These are phyloP conservation scores for Pandemis corylana DNA, from an alignment of 2,888 invertebrate genomes.

Conservation along the genomic window DNA sequence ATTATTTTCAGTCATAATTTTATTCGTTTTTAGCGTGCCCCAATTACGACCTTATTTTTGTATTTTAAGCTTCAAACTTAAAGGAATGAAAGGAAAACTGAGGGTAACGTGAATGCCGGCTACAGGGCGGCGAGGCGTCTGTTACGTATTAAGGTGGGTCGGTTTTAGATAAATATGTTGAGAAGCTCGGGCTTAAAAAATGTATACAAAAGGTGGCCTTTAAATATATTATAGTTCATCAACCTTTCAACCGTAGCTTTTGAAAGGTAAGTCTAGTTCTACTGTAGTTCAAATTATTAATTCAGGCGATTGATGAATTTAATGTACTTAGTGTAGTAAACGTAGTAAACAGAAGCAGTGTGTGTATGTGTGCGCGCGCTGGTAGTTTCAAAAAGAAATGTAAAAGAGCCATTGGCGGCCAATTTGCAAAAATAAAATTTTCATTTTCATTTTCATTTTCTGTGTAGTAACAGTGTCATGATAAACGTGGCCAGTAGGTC, in stretches of 20 bases:
- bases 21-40: conserved; percentile 9
- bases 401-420: too few relatives aligned
- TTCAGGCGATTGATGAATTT: too few relatives aligned
- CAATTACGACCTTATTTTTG: conserved; percentile 2
- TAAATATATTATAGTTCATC: background rate
- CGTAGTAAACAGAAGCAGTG: too few relatives aligned
- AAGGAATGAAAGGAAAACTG: conserved; percentile 10
- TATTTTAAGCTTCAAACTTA: background rate
- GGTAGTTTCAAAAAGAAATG: too few relatives aligned
- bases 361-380: too few relatives aligned
- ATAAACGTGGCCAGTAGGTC: too few relatives aligned
- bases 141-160: background rate
- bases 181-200: background rate
- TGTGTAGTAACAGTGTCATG: too few relatives aligned
- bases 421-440: too few relatives aligned
- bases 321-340: too few relatives aligned
- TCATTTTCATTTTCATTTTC: too few relatives aligned
- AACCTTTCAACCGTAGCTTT: background rate
- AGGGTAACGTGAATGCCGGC: background rate
- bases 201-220: background rate
- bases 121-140: background rate
- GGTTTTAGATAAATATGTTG: background rate
- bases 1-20: conserved; percentile 12
- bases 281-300: background rate
- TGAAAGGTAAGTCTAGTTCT: background rate